phyloP scores from a whole-genome alignment of 2,113 vertebrate species.

The Menura novaehollandiae region DNA sequence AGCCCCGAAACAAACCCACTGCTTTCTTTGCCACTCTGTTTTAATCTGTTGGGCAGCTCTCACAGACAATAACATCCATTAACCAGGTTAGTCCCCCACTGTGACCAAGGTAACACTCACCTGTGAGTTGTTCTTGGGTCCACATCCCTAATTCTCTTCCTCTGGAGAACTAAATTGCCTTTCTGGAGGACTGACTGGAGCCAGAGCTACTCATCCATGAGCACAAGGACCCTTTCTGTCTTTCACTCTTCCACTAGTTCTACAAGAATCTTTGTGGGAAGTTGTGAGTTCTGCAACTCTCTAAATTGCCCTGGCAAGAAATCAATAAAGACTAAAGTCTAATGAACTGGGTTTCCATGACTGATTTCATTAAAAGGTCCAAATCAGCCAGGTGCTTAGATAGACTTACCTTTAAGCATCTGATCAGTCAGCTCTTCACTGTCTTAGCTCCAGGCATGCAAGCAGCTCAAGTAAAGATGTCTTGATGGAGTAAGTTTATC shows the following conservation, averaged over 20 bases:
- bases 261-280: background rate
- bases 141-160: background rate
- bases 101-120: background rate
- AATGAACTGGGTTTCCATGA: background rate
- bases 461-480: background rate
- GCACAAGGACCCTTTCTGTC: background rate
- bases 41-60: background rate
- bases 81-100: fast-evolving
- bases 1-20: background rate
- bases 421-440: background rate
- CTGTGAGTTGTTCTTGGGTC: background rate
- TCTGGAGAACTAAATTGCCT: background rate
- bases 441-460: background rate
- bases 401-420: background rate
- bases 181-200: background rate
- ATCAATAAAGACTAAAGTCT: slow-evolving; percentile 32
- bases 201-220: background rate
- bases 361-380: background rate
- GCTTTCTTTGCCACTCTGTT: background rate
- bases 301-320: slow-evolving; percentile 27
- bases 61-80: background rate
- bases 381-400: background rate
- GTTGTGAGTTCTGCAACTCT: background rate
- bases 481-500: background rate
- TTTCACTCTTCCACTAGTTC: background rate